Percentiles rank a stretch among this genome's conserved stretches.
phyloP scores from a whole-genome alignment of 2,797 vertebrate genomes.

The Miichthys miiuy region DNA sequence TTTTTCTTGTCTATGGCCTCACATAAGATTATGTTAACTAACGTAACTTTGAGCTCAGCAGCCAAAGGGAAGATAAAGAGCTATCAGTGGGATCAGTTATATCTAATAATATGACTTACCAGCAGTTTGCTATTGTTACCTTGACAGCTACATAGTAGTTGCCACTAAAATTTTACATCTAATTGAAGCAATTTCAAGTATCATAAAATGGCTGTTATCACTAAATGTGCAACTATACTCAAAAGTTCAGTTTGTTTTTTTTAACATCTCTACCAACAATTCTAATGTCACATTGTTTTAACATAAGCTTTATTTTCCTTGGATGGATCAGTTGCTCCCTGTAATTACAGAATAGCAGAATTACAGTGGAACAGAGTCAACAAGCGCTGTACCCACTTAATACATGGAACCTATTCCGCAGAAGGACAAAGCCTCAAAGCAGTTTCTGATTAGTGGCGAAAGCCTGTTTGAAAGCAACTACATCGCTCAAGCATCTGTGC shows the following conservation, averaged over 20 bases:
- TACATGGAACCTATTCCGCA: rapidly evolving
- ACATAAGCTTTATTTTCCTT: background rate
- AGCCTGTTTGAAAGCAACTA: slow-evolving; percentile 13
- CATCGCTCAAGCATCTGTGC: slow-evolving; percentile 4
- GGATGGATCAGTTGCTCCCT: background rate
- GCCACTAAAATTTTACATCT: too few species aligned
- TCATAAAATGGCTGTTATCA: too few species aligned
- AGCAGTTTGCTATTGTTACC: too few species aligned
- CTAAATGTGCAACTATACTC: too few species aligned
- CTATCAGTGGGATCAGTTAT: too few species aligned
- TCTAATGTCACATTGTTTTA: too few species aligned
- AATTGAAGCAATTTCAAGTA: too few species aligned
- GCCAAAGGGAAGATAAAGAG: background rate
- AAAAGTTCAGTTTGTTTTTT: background rate
- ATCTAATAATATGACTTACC: too few species aligned
- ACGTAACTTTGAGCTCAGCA: background rate
- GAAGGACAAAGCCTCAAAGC: slow-evolving; percentile 6
- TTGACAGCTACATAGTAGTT: too few species aligned
- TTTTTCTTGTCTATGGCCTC: background rate
- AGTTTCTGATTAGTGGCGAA: slow-evolving; percentile 7
- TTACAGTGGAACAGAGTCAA: background rate
- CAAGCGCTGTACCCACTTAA: slow-evolving; percentile 5
- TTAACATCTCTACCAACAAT: background rate
- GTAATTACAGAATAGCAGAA: background rate
- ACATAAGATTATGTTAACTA: background rate